phyloP scores from a whole-genome alignment of 2,797 vertebrate genomes.

The Pseudomugil tenellus region DNA sequence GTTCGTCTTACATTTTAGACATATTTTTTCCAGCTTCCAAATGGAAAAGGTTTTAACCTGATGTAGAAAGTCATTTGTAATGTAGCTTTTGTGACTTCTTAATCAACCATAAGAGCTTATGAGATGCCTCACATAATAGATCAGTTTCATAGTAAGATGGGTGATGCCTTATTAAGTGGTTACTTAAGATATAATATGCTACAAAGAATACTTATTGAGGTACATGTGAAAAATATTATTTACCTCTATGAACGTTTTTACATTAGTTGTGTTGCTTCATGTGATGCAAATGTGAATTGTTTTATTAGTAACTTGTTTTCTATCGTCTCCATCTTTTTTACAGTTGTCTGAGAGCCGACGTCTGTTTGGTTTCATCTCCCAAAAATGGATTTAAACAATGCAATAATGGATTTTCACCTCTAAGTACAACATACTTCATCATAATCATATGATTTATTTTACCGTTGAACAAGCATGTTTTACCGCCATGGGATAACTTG shows the following conservation, averaged over 20 bases:
- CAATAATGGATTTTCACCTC: slow-evolving; percentile 32
- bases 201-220: slow-evolving; percentile 1
- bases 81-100: no score
- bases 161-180: slow-evolving; percentile 4
- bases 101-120: no score
- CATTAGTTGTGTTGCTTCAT: not conserved
- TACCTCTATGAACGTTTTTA: not conserved
- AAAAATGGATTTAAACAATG: slow-evolving; percentile 34
- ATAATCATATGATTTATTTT: slow-evolving; percentile 6
- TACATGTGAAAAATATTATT: not conserved
- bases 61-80: not conserved
- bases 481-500: slow-evolving; percentile 44
- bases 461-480: slow-evolving; percentile 26
- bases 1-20: not conserved
- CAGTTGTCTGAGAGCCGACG: slow-evolving; percentile 32
- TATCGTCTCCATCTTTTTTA: slow-evolving; percentile 17
- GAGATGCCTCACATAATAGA: no score
- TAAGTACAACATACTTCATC: slow-evolving; percentile 2
- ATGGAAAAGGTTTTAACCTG: not conserved
- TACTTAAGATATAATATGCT: not conserved
- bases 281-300: not conserved
- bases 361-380: slow-evolving; percentile 2
- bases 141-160: not conserved
- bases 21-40: not conserved
- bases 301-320: not conserved